Percentiles rank a stretch among this genome's conserved stretches.
phyloP scores from a whole-genome alignment of 2,888 invertebrate genomes.

The Tenthredo amoena region DNA sequence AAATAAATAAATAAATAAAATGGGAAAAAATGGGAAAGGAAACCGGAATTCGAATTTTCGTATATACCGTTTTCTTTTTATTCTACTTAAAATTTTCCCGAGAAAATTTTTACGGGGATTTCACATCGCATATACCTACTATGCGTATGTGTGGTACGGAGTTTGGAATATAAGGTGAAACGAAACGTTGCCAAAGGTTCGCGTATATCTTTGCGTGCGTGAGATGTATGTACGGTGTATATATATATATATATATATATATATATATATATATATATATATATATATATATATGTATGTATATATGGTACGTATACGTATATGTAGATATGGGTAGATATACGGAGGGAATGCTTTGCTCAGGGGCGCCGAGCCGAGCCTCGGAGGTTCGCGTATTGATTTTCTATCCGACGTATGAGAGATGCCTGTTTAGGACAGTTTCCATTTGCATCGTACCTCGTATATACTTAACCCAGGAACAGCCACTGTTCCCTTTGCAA shows the following conservation, averaged over 20 bases:
- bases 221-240: not conserved
- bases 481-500: constrained; percentile 6
- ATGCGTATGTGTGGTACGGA: not conserved
- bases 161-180: not conserved
- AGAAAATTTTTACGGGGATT: not conserved
- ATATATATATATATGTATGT: too few relatives aligned
- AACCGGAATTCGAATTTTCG: too few relatives aligned
- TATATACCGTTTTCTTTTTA: too few relatives aligned
- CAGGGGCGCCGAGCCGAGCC: constrained; percentile 67
- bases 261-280: too few relatives aligned
- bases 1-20: too few relatives aligned
- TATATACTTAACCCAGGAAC: constrained; percentile 15
- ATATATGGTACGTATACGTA: not conserved
- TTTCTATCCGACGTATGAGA: constrained; percentile 75
- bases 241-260: not conserved
- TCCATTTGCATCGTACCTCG: constrained; percentile 46
- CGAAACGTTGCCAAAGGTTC: not conserved
- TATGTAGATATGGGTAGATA: not conserved
- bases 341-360: constrained; percentile 37
- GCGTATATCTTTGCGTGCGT: not conserved
- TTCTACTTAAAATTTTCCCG: not conserved
- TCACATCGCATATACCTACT: too few relatives aligned
- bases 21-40: too few relatives aligned
- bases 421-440: constrained; percentile 58
- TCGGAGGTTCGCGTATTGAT: constrained; percentile 67